Percentiles rank a stretch among this genome's conserved stretches.
Conservation (phyloP, 2,113 vertebrate genomes). For the Oceanites oceanicus region DNA sequence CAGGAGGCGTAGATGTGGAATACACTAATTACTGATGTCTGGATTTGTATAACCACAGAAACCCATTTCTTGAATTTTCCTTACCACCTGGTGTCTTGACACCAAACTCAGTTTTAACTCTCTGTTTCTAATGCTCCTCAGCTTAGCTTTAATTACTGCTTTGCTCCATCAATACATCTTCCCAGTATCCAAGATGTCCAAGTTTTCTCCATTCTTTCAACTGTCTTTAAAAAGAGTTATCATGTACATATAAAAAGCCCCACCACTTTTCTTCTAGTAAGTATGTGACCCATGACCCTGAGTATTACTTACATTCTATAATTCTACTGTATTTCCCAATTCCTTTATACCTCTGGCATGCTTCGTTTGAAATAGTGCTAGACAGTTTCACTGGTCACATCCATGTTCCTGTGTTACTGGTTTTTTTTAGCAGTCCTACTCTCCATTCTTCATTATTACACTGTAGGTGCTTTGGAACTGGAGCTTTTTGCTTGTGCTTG, state of each 20-base stretch:
- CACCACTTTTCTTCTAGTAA: neutral
- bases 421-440: neutral
- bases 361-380: neutral
- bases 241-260: neutral
- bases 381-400: neutral
- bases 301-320: neutral
- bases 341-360: neutral
- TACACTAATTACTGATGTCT: neutral
- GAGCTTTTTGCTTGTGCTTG: neutral
- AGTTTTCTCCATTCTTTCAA: neutral
- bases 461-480: neutral
- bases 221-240: neutral
- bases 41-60: neutral
- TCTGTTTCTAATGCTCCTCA: neutral
- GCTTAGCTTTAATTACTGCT: neutral
- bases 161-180: neutral
- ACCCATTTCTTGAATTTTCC: neutral
- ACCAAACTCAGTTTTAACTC: neutral
- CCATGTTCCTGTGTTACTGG: rapidly evolving
- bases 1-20: neutral
- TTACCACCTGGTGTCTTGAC: neutral
- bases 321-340: neutral
- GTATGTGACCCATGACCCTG: neutral
- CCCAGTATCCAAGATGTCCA: neutral
- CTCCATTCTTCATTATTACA: neutral